phyloP scores from a whole-genome alignment of 1,140 invertebrate species.

The Zaprionus gabonicus region DNA sequence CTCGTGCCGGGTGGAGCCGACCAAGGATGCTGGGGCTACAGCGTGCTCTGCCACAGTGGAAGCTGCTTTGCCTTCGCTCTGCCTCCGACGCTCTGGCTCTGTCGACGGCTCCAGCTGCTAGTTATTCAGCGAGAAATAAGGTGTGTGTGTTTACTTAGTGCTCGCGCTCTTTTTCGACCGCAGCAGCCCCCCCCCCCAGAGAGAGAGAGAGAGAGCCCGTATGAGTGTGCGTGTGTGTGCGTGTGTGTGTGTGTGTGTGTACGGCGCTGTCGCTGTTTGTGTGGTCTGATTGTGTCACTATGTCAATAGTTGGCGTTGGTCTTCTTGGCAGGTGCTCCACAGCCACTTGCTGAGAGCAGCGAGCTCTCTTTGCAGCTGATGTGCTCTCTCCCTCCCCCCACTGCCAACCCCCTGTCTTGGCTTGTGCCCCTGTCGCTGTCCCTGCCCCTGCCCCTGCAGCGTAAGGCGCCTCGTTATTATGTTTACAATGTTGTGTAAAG shows the following conservation, averaged over 20 bases:
- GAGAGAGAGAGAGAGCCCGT: background rate
- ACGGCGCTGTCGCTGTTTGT: conserved; percentile 34
- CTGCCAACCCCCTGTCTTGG: background rate
- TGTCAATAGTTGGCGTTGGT: conserved; percentile 65
- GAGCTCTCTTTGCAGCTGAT: conserved; percentile 40
- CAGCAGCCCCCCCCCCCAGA: conserved; percentile 32
- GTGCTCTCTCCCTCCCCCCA: background rate
- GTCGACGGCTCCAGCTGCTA: conserved; percentile 46
- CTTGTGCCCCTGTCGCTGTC: background rate
- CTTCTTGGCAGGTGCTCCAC: conserved; percentile 59
- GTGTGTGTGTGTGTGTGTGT: conserved; percentile 4
- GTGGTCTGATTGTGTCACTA: conserved; percentile 65
- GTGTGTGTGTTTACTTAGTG: conserved; percentile 61
- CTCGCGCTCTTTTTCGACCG: conserved; percentile 47
- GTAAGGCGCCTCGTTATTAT: conserved; percentile 57
- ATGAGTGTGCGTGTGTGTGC: conserved; percentile 20
- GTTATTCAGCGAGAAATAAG: conserved; percentile 63
- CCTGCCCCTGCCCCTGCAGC: conserved; percentile 1
- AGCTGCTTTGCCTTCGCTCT: background rate
- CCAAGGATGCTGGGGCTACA: background rate
- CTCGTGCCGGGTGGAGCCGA: background rate
- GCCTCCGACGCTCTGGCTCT: conserved; percentile 22
- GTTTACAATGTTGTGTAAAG: conserved; percentile 67
- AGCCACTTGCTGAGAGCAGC: conserved; percentile 52
- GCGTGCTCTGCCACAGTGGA: background rate